phyloP scores from a whole-genome alignment of 37 sponge, comb jelly and placozoan genomes.

The Geodia barretti region DNA sequence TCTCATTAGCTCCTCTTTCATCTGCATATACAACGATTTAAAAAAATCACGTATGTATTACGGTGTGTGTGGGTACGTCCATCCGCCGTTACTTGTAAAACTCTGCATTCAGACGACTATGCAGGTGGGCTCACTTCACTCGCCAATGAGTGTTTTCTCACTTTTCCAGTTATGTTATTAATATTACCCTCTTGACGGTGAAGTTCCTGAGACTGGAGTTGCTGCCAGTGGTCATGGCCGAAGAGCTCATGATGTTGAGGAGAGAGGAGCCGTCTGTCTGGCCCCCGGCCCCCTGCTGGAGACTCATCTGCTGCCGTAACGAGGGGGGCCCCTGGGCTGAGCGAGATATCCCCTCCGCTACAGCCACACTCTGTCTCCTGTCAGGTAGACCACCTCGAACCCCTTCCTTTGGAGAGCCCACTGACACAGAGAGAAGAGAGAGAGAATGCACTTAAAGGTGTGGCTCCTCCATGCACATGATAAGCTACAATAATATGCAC shows the following conservation, averaged over 20 bases:
- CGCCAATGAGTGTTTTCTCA: too few relatives aligned
- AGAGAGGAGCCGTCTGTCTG: neutral
- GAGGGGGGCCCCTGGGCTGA: neutral
- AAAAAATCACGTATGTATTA: too few relatives aligned
- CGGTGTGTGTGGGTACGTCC: too few relatives aligned
- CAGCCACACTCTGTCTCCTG: constrained; percentile 1
- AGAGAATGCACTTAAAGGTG: neutral
- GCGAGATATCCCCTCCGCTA: constrained; percentile 12
- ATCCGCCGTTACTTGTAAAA: too few relatives aligned
- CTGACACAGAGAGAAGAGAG: neutral
- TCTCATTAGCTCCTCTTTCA: constrained; percentile 81
- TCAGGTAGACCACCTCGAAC: neutral
- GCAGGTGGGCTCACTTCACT: too few relatives aligned
- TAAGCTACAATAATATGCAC: too few relatives aligned
- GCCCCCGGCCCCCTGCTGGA: neutral
- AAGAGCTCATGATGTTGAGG: constrained; percentile 38
- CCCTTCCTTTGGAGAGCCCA: constrained; percentile 22
- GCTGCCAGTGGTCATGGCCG: constrained; percentile 60
- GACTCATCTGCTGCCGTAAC: neutral
- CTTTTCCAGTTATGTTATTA: too few relatives aligned
- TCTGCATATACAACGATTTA: too few relatives aligned
- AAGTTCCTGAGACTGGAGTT: constrained; percentile 38
- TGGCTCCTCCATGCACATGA: too few relatives aligned
- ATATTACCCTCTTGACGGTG: constrained; percentile 13
- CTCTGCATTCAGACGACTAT: too few relatives aligned